Evolutionary conservation across 92 coral and sea anemone species (phyloP), one percentile per base, ranked within the genome.

Genomic region (Ricordea florida): DNA sequence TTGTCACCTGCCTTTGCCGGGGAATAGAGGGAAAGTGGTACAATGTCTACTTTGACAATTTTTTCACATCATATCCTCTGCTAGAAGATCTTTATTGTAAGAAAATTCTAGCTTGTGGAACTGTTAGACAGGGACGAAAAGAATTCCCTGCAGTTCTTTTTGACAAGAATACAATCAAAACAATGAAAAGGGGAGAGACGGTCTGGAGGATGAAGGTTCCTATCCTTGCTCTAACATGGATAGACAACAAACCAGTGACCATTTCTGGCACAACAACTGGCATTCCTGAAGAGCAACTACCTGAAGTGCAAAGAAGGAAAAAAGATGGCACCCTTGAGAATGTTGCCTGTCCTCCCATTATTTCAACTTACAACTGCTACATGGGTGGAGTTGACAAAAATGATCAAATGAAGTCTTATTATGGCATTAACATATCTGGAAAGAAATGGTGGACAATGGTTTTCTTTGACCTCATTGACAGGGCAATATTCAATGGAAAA

Each of bases 301-400:
- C 70, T 14, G 70, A 63, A 10, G 73, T 80, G 7, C 74, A 79
- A 46, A 57, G 79, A 48, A 29, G 60, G 33, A 49, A 43, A 14
- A 61, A 43, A 26, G 80, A 71, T 49, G 74, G 62, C 16, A 48
- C 56, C 6, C 16, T 45, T n/a, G 3, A 75, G 2, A 35, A 23
- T 10, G 73, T 65, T 28, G 21, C 72, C 41, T 44, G 57, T 27
- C 72, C 72, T 28, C 40, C 53, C 4, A 38, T 38, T 14, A 17
- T 63, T 11, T 32, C 78, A 17, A 43, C 20, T 30, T 79, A 66
- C 43, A 66, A 66, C 78, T 7, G 24, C 16, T 60, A 57, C 52
- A 56, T 79, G 78, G 85, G 64, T 33, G 64, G 79, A 34, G 85
- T 79, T 26, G 72, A 79, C 52, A 33, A 52, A 15, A 58, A 66